Base-by-base conservation (phyloP, 2,888 invertebrate species). In the Zygogramma bicolorata region DNA sequence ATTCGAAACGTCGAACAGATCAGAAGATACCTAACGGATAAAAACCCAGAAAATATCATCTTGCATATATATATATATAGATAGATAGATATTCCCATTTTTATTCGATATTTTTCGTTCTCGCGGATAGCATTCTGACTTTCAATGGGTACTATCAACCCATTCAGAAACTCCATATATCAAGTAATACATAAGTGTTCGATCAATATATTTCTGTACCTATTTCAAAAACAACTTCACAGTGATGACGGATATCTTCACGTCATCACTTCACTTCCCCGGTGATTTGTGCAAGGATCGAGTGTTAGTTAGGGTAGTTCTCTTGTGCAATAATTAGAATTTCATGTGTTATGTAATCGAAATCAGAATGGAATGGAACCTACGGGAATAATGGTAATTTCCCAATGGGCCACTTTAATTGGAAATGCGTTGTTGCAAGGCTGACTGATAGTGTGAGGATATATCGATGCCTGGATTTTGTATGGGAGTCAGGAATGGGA, bases 331-430 rank as follows among this genome's bases (percentile, higher is more conserved):
- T 80, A 78, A 80, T 80, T 79, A 79, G 77, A 79, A 77, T 79
- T 79, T 77, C 79, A 77, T 75, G 74, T 75, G 80, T 77, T 77
- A 77, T 75, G 75, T 79, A 77, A 80, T 79, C 74, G 68, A 77
- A 77, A 78, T 78, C 79, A 77, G 79, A 75, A 74, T 76, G 61
- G 77, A 77, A 81, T 81, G 77, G 75, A 79, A 68, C 81, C 76
- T 58, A 42, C 59, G 79, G 78, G 81, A 77, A 66, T 74, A 67
- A 65, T 65, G 66, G 38, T 80, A 77, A 81, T 81, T 81, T 81
- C 81, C 81, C 81, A 58, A 68, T 65, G 79, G 81, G 61, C 74
- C 77, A 79, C 79, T 81, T 80, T 79, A 80, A 81, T 81, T 80
- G 79, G 79, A 77, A 79, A 73, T 74, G 68, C 70, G 71, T 68